Evolutionary conservation across 2,888 invertebrate species (phyloP), one percentile per base, ranked within the genome.

Genomic region (Helicoverpa assulta): DNA sequence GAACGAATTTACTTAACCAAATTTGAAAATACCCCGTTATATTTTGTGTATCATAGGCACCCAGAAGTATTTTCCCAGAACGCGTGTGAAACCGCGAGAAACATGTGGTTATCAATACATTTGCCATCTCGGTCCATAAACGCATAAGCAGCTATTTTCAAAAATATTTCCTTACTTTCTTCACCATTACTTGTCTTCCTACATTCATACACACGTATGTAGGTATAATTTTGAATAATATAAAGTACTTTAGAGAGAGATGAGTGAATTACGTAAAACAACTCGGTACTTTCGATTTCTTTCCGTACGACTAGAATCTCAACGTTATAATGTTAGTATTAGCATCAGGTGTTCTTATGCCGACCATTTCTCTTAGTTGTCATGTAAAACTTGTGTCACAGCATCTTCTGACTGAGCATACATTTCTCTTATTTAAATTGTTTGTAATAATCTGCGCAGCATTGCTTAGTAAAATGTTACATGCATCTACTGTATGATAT

Each of bases 371-470:
- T 59, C 78, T 78, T 62, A 18, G 40, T 77, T 73, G 73, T 55
- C 78, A 73, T 73, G 78, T 78, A 74, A 29, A 76, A 67, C 67
- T 43, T 64, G 67, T 59, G 16, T 56, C 40, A 16, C 73, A 77
- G 73, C 73, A 57, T 73, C 77, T 40, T 55, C 50, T 33, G 37
- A 65, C 53, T 58, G 14, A 60, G 19, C 54, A 29, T 33, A 40
- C 71, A 57, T 73, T 70, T 73, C 73, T 70, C 73, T 77, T 52
- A 77, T 77, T 73, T 53, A 56, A 77, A 77, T 73, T 52, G 57
- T 68, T 67, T 47, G 54, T 43, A 18, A n/a, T 33, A 53, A 58
- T 16, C 19, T 69, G 33, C 8, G 52, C 14, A n/a, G 40, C 40
- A 52, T 14, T 18, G 37, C 53, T 29, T 26, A 60, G 51, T 55